These are phyloP conservation scores for Nycteola revayana DNA, from an alignment of 2,888 invertebrate genomes.

Conservation along the genomic window DNA sequence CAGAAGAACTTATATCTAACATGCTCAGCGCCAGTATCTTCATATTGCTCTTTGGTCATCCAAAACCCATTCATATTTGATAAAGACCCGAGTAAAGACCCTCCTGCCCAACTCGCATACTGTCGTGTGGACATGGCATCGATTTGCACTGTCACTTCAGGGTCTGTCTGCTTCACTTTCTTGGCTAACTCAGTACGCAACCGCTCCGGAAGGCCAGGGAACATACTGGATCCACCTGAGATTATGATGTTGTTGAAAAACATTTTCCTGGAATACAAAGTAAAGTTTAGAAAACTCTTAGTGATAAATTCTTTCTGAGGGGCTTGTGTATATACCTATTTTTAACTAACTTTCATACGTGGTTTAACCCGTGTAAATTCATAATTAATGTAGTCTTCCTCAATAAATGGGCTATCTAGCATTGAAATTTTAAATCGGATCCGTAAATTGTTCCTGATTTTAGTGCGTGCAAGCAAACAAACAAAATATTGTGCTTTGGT, in stretches of 20 bases:
- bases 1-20: slow-evolving; percentile 97
- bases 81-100: slow-evolving; percentile 95
- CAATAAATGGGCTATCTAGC: too few relatives aligned
- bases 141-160: slow-evolving; percentile 86
- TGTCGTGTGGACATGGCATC: slow-evolving; percentile 94
- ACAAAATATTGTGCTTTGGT: too few relatives aligned
- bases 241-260: slow-evolving; percentile 93
- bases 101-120: slow-evolving; percentile 97
- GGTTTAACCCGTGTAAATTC: too few relatives aligned
- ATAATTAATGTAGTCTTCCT: too few relatives aligned
- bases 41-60: slow-evolving; percentile 97
- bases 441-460: too few relatives aligned
- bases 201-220: slow-evolving; percentile 94
- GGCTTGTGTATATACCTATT: too few relatives aligned
- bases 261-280: slow-evolving; percentile 83
- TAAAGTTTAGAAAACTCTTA: too few relatives aligned
- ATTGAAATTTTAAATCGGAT: too few relatives aligned
- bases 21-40: slow-evolving; percentile 93
- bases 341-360: too few relatives aligned
- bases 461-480: too few relatives aligned
- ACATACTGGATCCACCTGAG: slow-evolving; percentile 93
- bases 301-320: too few relatives aligned
- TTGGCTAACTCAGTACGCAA: slow-evolving; percentile 92
- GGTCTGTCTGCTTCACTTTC: slow-evolving; percentile 49
- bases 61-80: slow-evolving; percentile 96